These are phyloP conservation scores for Prunella himalayana DNA, from an alignment of 2,113 vertebrate species.

Conservation along the genomic window DNA sequence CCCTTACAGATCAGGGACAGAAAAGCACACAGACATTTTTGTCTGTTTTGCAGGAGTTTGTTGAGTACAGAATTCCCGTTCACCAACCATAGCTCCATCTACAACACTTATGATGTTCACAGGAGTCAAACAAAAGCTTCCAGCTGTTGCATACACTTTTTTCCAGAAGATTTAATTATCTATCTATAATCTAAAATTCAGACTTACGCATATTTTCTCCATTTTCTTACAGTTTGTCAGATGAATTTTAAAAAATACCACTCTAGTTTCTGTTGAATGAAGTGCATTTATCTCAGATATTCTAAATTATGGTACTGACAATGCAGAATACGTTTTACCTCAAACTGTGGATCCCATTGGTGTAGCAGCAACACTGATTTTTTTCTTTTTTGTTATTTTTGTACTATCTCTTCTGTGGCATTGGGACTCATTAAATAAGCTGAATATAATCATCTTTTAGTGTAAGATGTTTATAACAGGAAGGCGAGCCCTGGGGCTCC, in stretches of 20 bases:
- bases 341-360: not conserved
- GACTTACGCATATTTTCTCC: not conserved
- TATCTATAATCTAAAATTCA: not conserved
- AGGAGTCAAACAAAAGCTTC: not conserved
- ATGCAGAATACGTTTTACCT: not conserved
- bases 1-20: not conserved
- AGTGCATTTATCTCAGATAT: not conserved
- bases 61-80: not conserved
- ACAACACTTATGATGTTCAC: not conserved
- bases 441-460: not conserved
- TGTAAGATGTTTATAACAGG: not conserved
- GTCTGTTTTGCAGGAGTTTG: not conserved
- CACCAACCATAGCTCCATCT: not conserved
- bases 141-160: not conserved
- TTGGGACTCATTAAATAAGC: not conserved
- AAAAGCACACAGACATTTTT: not conserved
- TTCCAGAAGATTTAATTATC: not conserved
- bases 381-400: not conserved
- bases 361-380: not conserved
- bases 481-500: not conserved
- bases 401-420: not conserved
- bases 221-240: not conserved
- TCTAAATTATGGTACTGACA: not conserved
- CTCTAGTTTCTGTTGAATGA: not conserved
- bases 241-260: not conserved